Conservation (phyloP, 2,113 vertebrate genomes). For the Okapia johnstoni region DNA sequence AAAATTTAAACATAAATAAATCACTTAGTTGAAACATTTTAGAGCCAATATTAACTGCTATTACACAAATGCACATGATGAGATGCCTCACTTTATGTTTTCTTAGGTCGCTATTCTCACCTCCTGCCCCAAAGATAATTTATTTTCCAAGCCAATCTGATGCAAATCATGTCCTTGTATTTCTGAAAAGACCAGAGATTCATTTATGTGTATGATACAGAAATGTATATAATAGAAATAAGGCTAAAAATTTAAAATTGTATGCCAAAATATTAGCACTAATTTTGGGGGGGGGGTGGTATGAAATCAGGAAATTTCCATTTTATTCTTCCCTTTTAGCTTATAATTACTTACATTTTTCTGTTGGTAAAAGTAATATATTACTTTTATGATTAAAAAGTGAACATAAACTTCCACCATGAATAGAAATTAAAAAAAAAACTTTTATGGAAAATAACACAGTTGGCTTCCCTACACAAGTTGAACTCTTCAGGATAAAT, state of each 20-base stretch:
- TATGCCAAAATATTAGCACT: not conserved
- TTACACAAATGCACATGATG: not conserved
- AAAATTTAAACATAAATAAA: not conserved
- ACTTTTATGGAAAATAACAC: not conserved
- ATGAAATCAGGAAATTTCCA: not conserved
- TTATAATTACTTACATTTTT: not conserved
- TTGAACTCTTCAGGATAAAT: not conserved
- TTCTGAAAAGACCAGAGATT: not conserved
- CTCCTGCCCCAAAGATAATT: not conserved
- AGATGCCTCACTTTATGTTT: not conserved
- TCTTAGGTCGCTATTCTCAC: not conserved
- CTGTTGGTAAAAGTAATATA: not conserved
- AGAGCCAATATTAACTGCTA: not conserved
- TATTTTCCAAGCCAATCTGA: not conserved
- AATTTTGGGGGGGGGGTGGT: not conserved
- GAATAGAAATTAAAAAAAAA: not conserved
- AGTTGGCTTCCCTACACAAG: not conserved
- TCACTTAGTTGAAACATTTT: not conserved
- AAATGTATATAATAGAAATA: not conserved
- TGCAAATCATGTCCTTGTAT: not conserved
- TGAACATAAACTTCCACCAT: not conserved
- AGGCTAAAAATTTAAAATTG: not conserved
- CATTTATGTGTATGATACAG: not conserved
- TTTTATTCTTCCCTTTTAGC: not conserved
- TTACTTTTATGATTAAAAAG: not conserved